phyloP scores from a whole-genome alignment of 2,113 vertebrate genomes.

The Fregetta grallaria region DNA sequence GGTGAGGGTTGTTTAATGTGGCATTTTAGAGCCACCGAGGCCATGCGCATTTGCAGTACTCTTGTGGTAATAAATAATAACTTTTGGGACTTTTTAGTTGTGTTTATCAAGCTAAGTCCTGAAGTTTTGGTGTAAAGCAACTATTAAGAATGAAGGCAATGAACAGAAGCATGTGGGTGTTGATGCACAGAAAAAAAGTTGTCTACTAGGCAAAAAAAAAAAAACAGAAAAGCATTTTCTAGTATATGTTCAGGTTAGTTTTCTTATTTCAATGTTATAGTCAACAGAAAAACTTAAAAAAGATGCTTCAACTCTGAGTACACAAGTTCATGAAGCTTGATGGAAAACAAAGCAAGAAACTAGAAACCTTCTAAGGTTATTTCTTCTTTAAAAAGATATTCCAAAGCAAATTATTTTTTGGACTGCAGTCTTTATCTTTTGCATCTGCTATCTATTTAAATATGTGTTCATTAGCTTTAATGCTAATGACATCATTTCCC shows the following conservation, averaged over 20 bases:
- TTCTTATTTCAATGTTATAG: background rate
- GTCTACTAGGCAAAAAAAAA: background rate
- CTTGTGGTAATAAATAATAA: background rate
- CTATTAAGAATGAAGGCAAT: background rate
- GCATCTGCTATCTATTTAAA: background rate
- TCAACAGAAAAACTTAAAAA: background rate
- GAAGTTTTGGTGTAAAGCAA: background rate
- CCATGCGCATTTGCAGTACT: background rate
- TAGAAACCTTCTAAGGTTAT: background rate
- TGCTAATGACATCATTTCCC: constrained; percentile 20
- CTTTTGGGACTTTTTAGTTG: background rate
- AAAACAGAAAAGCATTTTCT: background rate
- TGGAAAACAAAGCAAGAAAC: background rate
- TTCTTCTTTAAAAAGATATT: background rate
- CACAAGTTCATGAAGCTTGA: background rate
- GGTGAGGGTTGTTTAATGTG: background rate
- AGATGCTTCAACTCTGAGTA: background rate
- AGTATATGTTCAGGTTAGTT: background rate
- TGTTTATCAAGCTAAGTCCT: background rate
- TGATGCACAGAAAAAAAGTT: background rate
- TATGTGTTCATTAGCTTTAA: constrained; percentile 1
- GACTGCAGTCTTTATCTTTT: background rate
- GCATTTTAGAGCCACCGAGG: background rate
- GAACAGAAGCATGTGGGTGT: background rate
- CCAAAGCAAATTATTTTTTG: background rate